Evolutionary conservation across 64 coral and sea anemone species (phyloP), one percentile per base, ranked within the genome.

Genomic region (Pachyseris speciosa): DNA sequence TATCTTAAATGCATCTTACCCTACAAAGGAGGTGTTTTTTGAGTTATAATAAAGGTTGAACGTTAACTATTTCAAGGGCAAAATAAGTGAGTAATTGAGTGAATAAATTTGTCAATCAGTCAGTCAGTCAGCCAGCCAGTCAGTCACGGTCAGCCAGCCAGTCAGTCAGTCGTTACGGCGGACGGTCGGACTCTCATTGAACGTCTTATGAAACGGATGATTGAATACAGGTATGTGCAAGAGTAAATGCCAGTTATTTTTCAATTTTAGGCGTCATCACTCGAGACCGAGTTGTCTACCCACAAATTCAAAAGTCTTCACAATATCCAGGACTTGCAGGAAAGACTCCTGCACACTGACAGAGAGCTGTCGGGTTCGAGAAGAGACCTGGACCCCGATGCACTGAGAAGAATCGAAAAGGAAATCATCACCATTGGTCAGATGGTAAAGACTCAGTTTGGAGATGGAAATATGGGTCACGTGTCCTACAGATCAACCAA

Each of bases 341-440:
- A 80, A 36, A 87, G 89, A 51, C 83, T 96, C 45, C 40, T 76
- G 13, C 69, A 53, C 20, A 93, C 86, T 7, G 95, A 87, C 34
- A 69, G 89, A 34, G 80, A 58, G 31, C 87, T 90, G 7, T 86
- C 58, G 5, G 64, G 61, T 10, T 55, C 59, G 17, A 38, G 37
- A 37, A 72, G 64, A 64, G 72, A 75, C 17, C 58, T 90, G 12
- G 95, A 96, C 29, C 27, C 64, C n/a, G 86, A 93, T 12, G 83
- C 88, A 37, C 80, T 96, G 3, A 86, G 34, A 40, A 89, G 91
- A 78, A 96, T 96, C 40, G 95, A 96, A 63, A 96, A 45, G 29
- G 95, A 96, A 66, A 83, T 96, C 30, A 24, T 77, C 15, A 33
- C 91, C 12, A 85, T 96, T 28, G 92, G 95, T 34, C 75, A 93